A percentile compares a stretch with the other conserved stretches of the same genome.
These are phyloP conservation scores for Lates japonicus DNA, from an alignment of 2,797 vertebrate genomes.

Conservation along the genomic window DNA sequence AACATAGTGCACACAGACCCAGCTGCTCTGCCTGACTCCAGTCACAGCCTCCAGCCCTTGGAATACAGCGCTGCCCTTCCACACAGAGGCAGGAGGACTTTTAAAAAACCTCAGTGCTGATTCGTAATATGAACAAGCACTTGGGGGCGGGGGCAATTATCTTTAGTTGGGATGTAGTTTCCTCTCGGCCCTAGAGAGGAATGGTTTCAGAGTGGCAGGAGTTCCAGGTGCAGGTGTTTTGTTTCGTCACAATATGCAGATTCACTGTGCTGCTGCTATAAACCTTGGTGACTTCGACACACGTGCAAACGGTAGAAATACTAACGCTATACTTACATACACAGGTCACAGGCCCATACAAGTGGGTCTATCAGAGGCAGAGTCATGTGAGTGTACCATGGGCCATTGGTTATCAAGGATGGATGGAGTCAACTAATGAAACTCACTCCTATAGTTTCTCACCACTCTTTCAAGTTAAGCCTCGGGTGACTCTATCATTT, in stretches of 20 bases:
- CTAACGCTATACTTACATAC: constrained; percentile 29
- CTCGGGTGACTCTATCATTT: constrained; percentile 48
- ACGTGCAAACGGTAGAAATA: constrained; percentile 5
- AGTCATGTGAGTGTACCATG: constrained; percentile 12
- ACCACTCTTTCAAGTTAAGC: constrained; percentile 56
- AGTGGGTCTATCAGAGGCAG: constrained; percentile 37
- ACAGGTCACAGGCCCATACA: constrained; percentile 46
- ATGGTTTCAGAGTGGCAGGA: constrained; percentile 32
- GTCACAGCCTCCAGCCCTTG: constrained; percentile 64
- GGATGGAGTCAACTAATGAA: constrained; percentile 78
- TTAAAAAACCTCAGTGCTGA: constrained; percentile 29
- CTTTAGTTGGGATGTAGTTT: constrained; percentile 11
- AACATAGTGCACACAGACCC: constrained; percentile 81
- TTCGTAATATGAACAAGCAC: constrained; percentile 46
- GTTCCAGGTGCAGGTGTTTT: constrained; percentile 10
- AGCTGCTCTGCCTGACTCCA: constrained; percentile 77
- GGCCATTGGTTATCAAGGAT: constrained; percentile 73
- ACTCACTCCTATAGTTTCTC: constrained; percentile 43
- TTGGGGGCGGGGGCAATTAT: constrained; percentile 1
- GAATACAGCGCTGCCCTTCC: constrained; percentile 55
- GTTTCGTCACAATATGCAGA: neutral
- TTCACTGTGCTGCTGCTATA: constrained; percentile 13
- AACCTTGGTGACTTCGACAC: constrained; percentile 20
- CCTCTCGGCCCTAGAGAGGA: neutral
- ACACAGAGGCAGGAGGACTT: constrained; percentile 35